phyloP scores from a whole-genome alignment of 2,797 vertebrate species.

The Sternotherus odoratus region DNA sequence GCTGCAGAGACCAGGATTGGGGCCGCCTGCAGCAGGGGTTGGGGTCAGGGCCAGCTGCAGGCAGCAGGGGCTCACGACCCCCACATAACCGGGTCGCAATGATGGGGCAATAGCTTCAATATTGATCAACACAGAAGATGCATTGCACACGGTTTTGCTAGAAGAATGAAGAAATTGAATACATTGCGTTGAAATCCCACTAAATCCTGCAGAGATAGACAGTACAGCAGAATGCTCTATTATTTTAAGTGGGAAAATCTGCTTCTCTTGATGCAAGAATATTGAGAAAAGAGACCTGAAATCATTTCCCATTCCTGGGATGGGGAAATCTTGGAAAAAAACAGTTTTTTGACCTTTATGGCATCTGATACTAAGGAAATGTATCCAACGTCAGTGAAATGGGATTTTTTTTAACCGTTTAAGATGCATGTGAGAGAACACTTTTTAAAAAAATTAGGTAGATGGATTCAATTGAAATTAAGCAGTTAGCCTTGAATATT shows the following conservation, averaged over 20 bases:
- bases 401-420: slow-evolving; percentile 17
- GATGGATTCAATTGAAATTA: slow-evolving; percentile 60
- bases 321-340: slow-evolving; percentile 48
- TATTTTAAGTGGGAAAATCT: slow-evolving; percentile 36
- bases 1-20: too few relatives aligned
- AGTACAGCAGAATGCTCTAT: slow-evolving; percentile 50
- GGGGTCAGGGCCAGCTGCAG: too few relatives aligned
- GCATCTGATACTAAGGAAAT: slow-evolving; percentile 40
- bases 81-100: too few relatives aligned
- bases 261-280: slow-evolving; percentile 53
- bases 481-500: slow-evolving; percentile 70
- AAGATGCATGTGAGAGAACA: slow-evolving; percentile 28
- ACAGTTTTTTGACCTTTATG: slow-evolving; percentile 46
- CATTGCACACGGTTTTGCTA: slow-evolving; percentile 91
- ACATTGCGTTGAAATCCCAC: slow-evolving; percentile 42
- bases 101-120: slow-evolving; percentile 95
- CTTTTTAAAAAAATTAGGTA: slow-evolving; percentile 64
- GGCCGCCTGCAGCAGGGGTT: too few relatives aligned
- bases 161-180: slow-evolving; percentile 77
- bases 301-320: slow-evolving; percentile 58
- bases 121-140: slow-evolving; percentile 89
- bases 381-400: slow-evolving; percentile 51
- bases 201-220: slow-evolving; percentile 45
- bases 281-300: slow-evolving; percentile 47
- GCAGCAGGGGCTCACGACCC: too few relatives aligned